These are phyloP conservation scores for Meriones psammophilus DNA, from an alignment of 2,797 vertebrate species.

Conservation along the genomic window DNA sequence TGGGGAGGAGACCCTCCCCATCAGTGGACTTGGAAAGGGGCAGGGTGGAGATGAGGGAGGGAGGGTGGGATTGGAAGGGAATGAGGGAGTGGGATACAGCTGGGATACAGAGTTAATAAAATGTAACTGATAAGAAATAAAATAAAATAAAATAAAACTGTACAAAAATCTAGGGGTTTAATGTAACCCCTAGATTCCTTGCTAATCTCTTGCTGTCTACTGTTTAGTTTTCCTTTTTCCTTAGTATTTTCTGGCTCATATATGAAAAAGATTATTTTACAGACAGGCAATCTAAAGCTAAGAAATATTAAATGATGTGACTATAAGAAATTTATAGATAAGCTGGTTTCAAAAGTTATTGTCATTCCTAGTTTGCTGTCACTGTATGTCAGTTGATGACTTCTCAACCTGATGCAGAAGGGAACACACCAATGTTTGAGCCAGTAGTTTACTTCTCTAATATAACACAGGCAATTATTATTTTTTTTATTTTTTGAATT, in stretches of 20 bases:
- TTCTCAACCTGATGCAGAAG: not conserved
- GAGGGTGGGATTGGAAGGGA: too few species aligned
- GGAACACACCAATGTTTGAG: not conserved
- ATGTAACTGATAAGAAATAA: too few species aligned
- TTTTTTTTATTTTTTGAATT: too few species aligned
- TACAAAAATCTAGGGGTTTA: too few species aligned
- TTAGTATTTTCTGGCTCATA: not conserved
- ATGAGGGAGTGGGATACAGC: too few species aligned
- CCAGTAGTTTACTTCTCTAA: not conserved
- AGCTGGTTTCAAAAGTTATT: not conserved
- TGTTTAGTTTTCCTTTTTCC: not conserved
- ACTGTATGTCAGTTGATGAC: not conserved
- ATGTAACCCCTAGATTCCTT: not conserved
- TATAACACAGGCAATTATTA: not conserved
- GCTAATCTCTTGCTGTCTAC: not conserved
- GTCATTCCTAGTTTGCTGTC: not conserved
- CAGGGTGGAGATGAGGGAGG: too few species aligned
- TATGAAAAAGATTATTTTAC: conserved; percentile 53
- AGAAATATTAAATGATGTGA: not conserved
- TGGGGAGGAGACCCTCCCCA: too few species aligned
- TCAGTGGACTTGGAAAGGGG: too few species aligned
- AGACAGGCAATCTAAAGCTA: conserved; percentile 23
- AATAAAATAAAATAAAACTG: not conserved
- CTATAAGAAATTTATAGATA: not conserved
- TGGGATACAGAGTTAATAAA: too few species aligned